Conservation (phyloP, 2,888 invertebrate genomes). For the Taenaris catops region DNA sequence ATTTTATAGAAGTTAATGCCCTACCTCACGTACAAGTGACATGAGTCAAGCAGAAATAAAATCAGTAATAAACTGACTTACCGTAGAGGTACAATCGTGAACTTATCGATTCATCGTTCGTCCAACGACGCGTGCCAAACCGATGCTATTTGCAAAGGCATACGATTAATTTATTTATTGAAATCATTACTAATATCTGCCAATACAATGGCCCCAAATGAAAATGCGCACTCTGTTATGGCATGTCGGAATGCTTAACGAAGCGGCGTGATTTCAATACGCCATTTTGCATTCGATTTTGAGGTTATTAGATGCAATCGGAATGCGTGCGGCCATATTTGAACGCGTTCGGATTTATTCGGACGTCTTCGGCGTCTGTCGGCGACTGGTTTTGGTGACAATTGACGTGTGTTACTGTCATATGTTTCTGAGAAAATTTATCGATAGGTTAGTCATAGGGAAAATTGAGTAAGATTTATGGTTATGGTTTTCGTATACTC, state of each 20-base stretch:
- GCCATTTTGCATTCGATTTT: conserved; percentile 77
- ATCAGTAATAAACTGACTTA: conserved; percentile 49
- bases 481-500: conserved; percentile 9
- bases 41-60: conserved; percentile 69
- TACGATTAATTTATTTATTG: conserved; percentile 79
- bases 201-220: conserved; percentile 76
- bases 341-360: conserved; percentile 59
- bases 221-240: conserved; percentile 74
- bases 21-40: conserved; percentile 56
- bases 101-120: conserved; percentile 68
- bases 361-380: conserved; percentile 49
- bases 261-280: conserved; percentile 74
- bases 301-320: conserved; percentile 79
- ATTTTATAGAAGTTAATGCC: conserved; percentile 65
- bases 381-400: conserved; percentile 48
- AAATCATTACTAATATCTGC: conserved; percentile 79
- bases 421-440: conserved; percentile 58
- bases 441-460: conserved; percentile 41
- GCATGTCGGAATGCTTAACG: conserved; percentile 75
- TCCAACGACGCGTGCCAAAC: conserved; percentile 72
- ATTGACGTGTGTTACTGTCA: conserved; percentile 60
- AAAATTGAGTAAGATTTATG: conserved; percentile 33
- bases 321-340: conserved; percentile 71
- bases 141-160: conserved; percentile 65
- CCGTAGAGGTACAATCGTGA: conserved; percentile 51